These are phyloP conservation scores for Bedellia somnulentella DNA, from an alignment of 2,888 invertebrate species.

Conservation along the genomic window DNA sequence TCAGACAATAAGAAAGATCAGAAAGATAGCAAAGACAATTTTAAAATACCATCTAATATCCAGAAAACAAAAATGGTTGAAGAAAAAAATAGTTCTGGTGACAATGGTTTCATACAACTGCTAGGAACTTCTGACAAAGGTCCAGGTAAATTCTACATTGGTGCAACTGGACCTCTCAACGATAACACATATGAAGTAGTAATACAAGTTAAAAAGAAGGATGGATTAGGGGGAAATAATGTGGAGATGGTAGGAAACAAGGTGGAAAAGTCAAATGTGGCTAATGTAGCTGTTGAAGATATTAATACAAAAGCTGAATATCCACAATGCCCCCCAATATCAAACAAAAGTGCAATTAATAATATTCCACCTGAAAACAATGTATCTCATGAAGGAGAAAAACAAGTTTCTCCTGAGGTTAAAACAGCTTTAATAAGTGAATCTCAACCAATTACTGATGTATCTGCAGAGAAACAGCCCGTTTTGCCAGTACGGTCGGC, in stretches of 20 bases:
- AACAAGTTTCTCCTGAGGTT: not conserved
- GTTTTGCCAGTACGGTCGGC: too few species aligned
- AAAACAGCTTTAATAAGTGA: not conserved
- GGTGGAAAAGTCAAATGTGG: too few species aligned
- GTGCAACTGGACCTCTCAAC: constrained; percentile 33
- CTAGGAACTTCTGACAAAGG: constrained; percentile 27
- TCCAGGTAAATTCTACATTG: constrained; percentile 39
- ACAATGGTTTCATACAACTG: constrained; percentile 19
- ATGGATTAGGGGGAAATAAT: constrained; percentile 11
- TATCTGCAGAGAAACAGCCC: not conserved
- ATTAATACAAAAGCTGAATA: too few species aligned
- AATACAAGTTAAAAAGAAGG: constrained; percentile 44
- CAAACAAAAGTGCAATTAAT: not conserved
- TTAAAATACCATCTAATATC: too few species aligned
- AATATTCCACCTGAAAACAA: not conserved
- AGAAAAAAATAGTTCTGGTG: too few species aligned
- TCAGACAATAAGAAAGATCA: too few species aligned
- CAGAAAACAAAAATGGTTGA: too few species aligned
- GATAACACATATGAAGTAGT: constrained; percentile 43
- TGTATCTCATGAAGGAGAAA: not conserved
- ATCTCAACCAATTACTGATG: not conserved
- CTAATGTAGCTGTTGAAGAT: not conserved
- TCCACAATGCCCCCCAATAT: not conserved
- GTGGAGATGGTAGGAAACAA: not conserved
- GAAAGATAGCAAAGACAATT: too few species aligned